Base-by-base conservation (phyloP, 2,113 vertebrate genomes). In the Hemibagrus wyckioides region DNA sequence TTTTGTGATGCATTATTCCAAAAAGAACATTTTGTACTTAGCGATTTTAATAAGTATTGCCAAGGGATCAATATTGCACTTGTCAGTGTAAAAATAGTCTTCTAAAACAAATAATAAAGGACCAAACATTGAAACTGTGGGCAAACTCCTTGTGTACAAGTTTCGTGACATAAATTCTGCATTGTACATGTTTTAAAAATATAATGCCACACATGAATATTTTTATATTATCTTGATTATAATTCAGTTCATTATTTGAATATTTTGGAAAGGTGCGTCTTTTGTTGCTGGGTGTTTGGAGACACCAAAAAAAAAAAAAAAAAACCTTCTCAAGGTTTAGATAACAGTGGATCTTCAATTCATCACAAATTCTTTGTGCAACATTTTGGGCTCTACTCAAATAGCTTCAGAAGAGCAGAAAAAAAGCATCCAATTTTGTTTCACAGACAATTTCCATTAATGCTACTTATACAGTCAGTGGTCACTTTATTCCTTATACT, bases 81-180 rank as follows among this genome's bases (percentile, higher is more conserved):
- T 93, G 92, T 93, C 76, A 87, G 89, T 94, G 90, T 93, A 67
- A 89, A 89, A 14, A 50, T 75, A 83, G 80, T 44, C 80, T 86
- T 81, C 48, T 79, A 36, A 84, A 23, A 76, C 87, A 85, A 91
- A 48, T 90, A 95, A 94, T 95, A 95, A 95, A 95, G 86, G 88
- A 92, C 90, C 88, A 93, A 93, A 93, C 85, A 30, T 90, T 87
- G 85, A 71, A 92, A 65, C 87, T 92, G 90, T 92, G 89, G 90
- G 90, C 89, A 90, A 85, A 90, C 87, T 95, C 90, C 91, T 94
- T 95, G 90, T 94, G 88, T 93, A 83, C 85, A 5, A 87, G 23
- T 65, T 65, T 76, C 71, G 82, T 76, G 15, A 44, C 86, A 56
- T 65, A 52, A 65, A 86, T 65, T 82, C 33, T n/a, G 4, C 61